Conservation (phyloP, 2,888 invertebrate species). For the Metallyticus violacea region DNA sequence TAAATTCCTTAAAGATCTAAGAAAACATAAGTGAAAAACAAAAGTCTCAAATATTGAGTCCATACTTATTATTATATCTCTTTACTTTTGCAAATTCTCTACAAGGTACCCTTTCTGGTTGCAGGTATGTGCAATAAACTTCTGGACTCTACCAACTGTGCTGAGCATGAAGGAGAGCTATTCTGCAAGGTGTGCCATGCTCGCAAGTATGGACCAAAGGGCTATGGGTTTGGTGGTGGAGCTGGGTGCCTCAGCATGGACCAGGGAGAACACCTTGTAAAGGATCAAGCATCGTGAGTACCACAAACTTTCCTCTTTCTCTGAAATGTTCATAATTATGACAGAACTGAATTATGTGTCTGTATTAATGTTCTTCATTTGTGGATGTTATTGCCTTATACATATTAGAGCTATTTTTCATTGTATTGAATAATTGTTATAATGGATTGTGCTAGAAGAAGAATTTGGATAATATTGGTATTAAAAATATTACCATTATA, state of each 20-base stretch:
- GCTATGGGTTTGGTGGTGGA: slow-evolving; percentile 97
- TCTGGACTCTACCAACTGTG: slow-evolving; percentile 97
- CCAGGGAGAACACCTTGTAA: slow-evolving; percentile 79
- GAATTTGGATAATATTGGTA: too few species aligned
- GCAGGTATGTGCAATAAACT: slow-evolving; percentile 94
- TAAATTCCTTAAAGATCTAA: too few species aligned
- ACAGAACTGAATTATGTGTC: too few species aligned
- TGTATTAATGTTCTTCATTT: too few species aligned
- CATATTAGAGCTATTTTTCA: not conserved
- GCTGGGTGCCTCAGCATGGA: slow-evolving; percentile 97
- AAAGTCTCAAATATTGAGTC: too few species aligned
- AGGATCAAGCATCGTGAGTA: slow-evolving; percentile 72
- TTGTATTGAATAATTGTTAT: not conserved
- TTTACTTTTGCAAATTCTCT: too few species aligned
- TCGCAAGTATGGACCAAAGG: slow-evolving; percentile 97
- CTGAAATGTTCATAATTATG: not conserved
- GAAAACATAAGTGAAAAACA: too few species aligned
- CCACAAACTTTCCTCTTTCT: slow-evolving; percentile 28
- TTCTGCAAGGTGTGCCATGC: slow-evolving; percentile 98
- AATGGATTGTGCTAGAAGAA: not conserved
- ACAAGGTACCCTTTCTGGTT: too few species aligned
- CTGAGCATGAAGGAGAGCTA: slow-evolving; percentile 94
- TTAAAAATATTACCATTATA: too few species aligned
- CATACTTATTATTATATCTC: too few species aligned
- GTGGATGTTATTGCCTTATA: not conserved